These are phyloP conservation scores for Crenichthys baileyi DNA, from an alignment of 2,797 vertebrate genomes.

Conservation along the genomic window DNA sequence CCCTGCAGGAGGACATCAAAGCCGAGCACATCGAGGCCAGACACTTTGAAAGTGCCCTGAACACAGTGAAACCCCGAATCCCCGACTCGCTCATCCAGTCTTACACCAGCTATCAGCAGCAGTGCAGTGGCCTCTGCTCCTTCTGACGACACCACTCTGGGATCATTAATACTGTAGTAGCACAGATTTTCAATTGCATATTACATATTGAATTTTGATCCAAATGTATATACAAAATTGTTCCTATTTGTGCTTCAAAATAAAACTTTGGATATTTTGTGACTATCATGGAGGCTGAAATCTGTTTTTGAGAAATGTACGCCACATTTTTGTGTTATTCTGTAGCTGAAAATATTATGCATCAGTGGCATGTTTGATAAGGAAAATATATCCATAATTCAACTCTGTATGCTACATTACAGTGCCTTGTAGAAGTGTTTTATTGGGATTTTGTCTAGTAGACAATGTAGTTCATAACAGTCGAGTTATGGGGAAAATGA, in stretches of 20 bases:
- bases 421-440: background rate
- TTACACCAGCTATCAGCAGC: constrained; percentile 88
- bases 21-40: constrained; percentile 75
- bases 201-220: background rate
- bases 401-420: background rate
- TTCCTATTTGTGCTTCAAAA: background rate
- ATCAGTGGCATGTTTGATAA: background rate
- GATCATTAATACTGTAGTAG: background rate
- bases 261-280: background rate
- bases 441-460: too few species aligned
- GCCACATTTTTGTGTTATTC: background rate
- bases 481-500: background rate
- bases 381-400: background rate
- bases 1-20: constrained; percentile 88
- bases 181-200: background rate
- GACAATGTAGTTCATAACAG: background rate
- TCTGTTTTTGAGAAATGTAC: background rate
- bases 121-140: constrained; percentile 80
- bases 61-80: constrained; percentile 87
- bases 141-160: constrained; percentile 70
- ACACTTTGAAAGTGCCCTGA: constrained; percentile 88
- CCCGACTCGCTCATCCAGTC: constrained; percentile 88
- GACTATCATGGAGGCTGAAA: background rate
- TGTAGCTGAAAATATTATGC: background rate
- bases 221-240: background rate